These are phyloP conservation scores for Reticulitermes lucifugus DNA, from an alignment of 2,888 invertebrate species.

Conservation along the genomic window DNA sequence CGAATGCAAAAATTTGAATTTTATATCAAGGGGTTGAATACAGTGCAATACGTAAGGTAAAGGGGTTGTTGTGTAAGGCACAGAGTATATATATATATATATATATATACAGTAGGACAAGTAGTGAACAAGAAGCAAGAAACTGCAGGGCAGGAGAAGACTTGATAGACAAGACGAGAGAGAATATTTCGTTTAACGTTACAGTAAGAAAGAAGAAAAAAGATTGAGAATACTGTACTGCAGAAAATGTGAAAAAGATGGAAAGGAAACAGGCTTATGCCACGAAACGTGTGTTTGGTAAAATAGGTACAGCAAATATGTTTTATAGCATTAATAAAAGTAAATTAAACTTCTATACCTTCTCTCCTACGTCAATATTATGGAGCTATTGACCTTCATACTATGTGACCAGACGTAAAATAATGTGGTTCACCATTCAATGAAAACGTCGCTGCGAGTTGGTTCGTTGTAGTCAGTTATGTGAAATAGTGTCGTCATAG, in stretches of 20 bases:
- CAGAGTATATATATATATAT: not conserved
- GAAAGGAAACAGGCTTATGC: not conserved
- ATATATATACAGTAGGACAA: too few species aligned
- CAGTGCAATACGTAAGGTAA: not conserved
- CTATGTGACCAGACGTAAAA: not conserved
- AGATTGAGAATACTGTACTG: not conserved
- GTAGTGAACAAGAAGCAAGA: not conserved
- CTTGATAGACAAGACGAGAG: not conserved
- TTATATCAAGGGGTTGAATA: not conserved
- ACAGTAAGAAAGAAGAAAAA: conserved; percentile 11
- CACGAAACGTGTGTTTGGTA: not conserved
- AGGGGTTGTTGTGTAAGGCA: not conserved
- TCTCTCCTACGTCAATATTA: not conserved
- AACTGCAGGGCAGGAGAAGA: not conserved
- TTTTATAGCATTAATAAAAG: not conserved
- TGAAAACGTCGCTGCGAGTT: not conserved
- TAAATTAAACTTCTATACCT: not conserved
- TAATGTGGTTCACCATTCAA: not conserved
- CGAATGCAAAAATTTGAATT: conserved; percentile 30
- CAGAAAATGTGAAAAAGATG: not conserved
- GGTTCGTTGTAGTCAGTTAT: too few species aligned
- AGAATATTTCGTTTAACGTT: not conserved
- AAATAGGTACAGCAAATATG: not conserved
- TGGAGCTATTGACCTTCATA: not conserved
- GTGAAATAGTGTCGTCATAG: too few species aligned